Base-by-base conservation (phyloP, 2,113 vertebrate species). In the Struthidea cinerea region DNA sequence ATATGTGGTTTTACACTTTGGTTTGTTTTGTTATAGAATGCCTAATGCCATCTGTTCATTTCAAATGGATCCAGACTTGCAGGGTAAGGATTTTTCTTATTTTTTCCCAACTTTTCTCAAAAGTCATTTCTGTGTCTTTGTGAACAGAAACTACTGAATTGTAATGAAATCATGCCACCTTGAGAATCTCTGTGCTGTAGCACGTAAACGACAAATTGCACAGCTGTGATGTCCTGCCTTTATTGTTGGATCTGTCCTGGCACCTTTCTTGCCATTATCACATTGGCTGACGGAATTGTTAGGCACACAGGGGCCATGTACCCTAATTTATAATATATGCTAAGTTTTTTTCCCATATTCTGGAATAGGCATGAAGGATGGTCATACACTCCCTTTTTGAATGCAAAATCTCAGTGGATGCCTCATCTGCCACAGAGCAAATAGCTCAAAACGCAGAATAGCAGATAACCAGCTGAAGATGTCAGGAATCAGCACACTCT, bases 11-110 rank as follows among this genome's bases (percentile, higher is more conserved):
- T 96, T 92, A 94, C 73, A 81, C 79, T 71, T 64, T 30, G 46
- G 6, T 95, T 97, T 82, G 37, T 97, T 96, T 96, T 20, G 1
- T 90, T 96, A 50, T 61, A 94, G 92, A 80, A 59, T 17, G 11
- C 63, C 50, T 76, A 76, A 75, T 76, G 46, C 88, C 87, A 85
- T 90, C 94, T 89, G 76, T 77, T 92, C 23, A 46, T 92, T 84
- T 81, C 89, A 69, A 83, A 97, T 98, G 98, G 91, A 97, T 93
- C 74, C 84, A 84, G 84, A 86, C 39, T 96, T 97, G 87, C 94
- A 96, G 96, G 96, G 97, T 97, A 96, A 96, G 93, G 80, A 52
- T 70, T 94, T 73, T 79, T 89, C 33, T 82, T 3, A 6, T 68
- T 74, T 81, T 61, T 46, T 1, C 7, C 76, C 42, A 71, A 2